Evolutionary conservation across 1,140 invertebrate species (phyloP), one percentile per base, ranked within the genome.

Genomic region (Heliconius nattereri): DNA sequence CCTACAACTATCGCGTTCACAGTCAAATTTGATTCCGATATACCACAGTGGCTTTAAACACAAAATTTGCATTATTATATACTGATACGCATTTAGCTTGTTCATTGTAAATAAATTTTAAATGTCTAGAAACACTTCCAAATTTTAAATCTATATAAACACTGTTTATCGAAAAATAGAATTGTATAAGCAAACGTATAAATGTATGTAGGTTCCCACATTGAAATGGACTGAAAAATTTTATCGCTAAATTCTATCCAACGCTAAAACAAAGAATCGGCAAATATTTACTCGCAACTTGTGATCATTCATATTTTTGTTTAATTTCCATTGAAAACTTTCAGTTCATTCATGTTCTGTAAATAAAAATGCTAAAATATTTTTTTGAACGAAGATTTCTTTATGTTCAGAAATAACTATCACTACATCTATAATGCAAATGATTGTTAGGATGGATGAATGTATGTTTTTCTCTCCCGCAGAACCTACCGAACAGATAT

Each of bases 251-350:
- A 66, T 66, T 26, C 23, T 66, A 26, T 66, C 60, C 23, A 23
- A 13, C 57, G 57, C 57, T 66, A 66, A 66, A 66, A 66, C 23
- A 26, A n/a, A 66, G 57, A 26, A 66, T 23, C 60, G 23, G 7
- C 60, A 66, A 66, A 66, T 66, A 66, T 66, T 66, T 66, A 66
- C 60, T 26, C 23, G 23, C 23, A 26, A 26, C 11, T 66, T 66
- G 23, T 3, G 57, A 60, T 66, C 60, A 26, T 66, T 26, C 60
- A 66, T 29, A 66, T 66, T 66, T 66, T 66, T 66, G 60, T 66
- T 66, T 66, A 5, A 66, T 11, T 66, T 66, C 16, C n/a, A 66
- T 26, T 66, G 23, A 66, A 66, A 66, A 66, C 60, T 66, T 66
- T 66, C 23, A 66, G 60, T 66, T 66, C 60, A 66, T 66, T 66